Conservation (phyloP, 92 coral and sea anemone genomes). For the Desmophyllum pertusum region DNA sequence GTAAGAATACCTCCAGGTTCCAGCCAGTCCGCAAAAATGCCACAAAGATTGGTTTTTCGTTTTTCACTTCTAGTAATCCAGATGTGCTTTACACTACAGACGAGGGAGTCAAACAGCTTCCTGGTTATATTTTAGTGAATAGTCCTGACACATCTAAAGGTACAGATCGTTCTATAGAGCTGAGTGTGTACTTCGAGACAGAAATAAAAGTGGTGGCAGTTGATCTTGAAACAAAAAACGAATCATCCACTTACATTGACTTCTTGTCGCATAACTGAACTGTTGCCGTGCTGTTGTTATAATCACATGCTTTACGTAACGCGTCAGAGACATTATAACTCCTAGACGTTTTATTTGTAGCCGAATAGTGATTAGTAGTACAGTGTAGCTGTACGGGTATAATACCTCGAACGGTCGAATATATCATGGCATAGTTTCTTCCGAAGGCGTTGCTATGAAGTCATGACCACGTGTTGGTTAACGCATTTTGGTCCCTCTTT, state of each 20-base stretch:
- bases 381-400: no score
- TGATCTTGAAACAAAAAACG: slow-evolving; percentile 32
- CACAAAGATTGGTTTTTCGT: neutral
- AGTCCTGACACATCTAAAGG: slow-evolving; percentile 51
- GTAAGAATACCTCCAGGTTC: slow-evolving; percentile 6
- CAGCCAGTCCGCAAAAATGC: neutral
- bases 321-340: no score
- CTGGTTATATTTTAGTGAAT: slow-evolving; percentile 9
- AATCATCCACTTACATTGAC: slow-evolving; percentile 28
- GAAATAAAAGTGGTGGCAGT: slow-evolving; percentile 38
- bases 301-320: no score
- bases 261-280: slow-evolving; percentile 12
- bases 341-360: no score
- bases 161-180: slow-evolving; percentile 23
- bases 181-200: slow-evolving; percentile 33
- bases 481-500: no score
- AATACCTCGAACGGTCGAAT: no score
- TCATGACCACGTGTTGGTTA: no score
- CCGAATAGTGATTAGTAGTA: no score
- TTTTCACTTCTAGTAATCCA: slow-evolving; percentile 15
- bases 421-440: no score
- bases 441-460: no score
- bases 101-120: slow-evolving; percentile 42
- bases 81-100: slow-evolving; percentile 38
- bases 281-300: no score